Evolutionary conservation across 2,888 invertebrate genomes (phyloP), one percentile per base, ranked within the genome.

Genomic region (Suillia variegata): DNA sequence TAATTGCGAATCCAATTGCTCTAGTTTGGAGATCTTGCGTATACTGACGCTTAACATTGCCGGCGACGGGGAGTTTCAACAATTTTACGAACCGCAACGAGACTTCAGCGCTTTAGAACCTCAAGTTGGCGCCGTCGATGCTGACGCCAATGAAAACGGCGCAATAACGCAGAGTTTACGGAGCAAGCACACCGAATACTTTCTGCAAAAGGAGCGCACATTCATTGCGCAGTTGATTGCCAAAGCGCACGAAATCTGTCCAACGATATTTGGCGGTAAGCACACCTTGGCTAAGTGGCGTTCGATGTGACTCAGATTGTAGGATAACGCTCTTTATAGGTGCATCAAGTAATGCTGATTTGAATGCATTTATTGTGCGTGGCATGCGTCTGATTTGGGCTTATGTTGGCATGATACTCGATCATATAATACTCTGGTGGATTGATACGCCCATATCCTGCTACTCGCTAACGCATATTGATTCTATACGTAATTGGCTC

Each of bases 341-440:
- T 31, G 48, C 61, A 49, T 20, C 58, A 26, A 48, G 57, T 13
- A 56, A 54, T 45, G 68, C 67, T 6, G 75, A 79, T 53, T 66
- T 76, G 56, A 70, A 78, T 54, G 66, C 67, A 2, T 79, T 76
- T 56, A 69, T 81, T 21, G 73, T 74, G 58, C 77, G 77, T 1
- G 80, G 81, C 1, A 67, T 78, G 59, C 74, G 78, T n/a, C 57
- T 76, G 56, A 82, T 92, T 24, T 94, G 93, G 93, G 89, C 90
- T 0, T 89, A 92, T 73, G 90, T 92, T 1, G 93, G 93, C 1
- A 88, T 89, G 61, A 89, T 88, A 71, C 83, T 92, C 53, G 92
- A 93, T 74, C 93, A 94, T 72, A 87, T 92, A 18, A 86, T 93
- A 20, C 83, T 94, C 1, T 94, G 93, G 94, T 93, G 93, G 92